Base-by-base conservation (phyloP, 2,797 vertebrate genomes). In the Picus viridis region DNA sequence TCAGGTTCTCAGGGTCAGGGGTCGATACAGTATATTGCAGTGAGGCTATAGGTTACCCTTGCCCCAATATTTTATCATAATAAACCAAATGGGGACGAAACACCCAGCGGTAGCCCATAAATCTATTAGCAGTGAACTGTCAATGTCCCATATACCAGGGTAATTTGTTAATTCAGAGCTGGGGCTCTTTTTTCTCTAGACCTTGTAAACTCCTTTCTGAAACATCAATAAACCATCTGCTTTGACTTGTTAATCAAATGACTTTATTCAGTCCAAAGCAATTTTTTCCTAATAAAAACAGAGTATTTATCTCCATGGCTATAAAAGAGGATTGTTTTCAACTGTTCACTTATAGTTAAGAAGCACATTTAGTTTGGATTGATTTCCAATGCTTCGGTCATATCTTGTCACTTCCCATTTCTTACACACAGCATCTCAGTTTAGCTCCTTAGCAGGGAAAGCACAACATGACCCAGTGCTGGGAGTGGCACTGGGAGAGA, bases 371-470 rank as follows among this genome's bases (percentile, higher is more conserved):
- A 99, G 98, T 99, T 98, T 98, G 98, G 98, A 99, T 99, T 99
- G 99, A 99, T 99, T 99, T 99, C 99, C 98, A 99, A 99, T 99
- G 98, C 97, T 98, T 98, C 94, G 98, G 98, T 99, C 99, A 99
- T 99, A 99, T 98, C 98, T 98, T 99, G 99, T 99, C 99, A 99
- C 98, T 99, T 99, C 98, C 98, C 98, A 99, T 99, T 99, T 98
- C 98, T 98, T 98, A 97, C 97, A 98, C 98, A 98, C 98, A 98
- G 98, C 98, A 98, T 99, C 98, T 99, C 98, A 98, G 98, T 99
- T 99, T 98, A 98, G 98, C 98, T 96, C 97, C 98, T 98, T 98
- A 98, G 97, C 97, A 98, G 98, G 97, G 97, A 96, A 96, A 98
- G 98, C 97, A 97, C 96, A 88, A 73, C 92, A 91, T 90, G 91